These are phyloP conservation scores for Hipposideros larvatus DNA, from an alignment of 2,797 vertebrate species.

Conservation along the genomic window DNA sequence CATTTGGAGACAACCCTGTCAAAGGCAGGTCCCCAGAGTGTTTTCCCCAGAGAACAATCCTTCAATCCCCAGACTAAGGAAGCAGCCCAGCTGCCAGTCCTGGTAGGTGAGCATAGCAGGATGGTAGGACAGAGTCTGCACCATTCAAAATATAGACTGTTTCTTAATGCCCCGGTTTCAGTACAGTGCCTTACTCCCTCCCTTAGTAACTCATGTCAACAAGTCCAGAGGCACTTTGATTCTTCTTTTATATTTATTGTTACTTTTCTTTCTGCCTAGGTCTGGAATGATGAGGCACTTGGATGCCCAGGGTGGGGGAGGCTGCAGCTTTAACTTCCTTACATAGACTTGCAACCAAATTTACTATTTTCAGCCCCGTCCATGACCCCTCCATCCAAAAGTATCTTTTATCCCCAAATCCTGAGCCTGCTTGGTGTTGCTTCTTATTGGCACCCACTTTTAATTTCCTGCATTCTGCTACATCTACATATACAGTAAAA, in stretches of 20 bases:
- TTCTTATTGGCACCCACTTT: neutral
- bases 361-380: neutral
- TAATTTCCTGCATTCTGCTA: neutral
- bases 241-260: neutral
- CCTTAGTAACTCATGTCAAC: neutral
- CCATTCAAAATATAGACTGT: neutral
- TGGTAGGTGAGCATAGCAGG: neutral
- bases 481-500: neutral
- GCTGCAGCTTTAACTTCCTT: neutral
- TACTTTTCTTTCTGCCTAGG: neutral
- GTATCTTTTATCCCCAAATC: neutral
- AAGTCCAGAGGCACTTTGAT: neutral
- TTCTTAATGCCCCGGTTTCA: neutral
- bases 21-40: neutral
- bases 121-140: neutral
- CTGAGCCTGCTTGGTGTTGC: neutral
- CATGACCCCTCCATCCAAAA: neutral
- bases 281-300: neutral
- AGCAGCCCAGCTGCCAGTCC: neutral
- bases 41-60: neutral
- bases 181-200: neutral
- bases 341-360: neutral
- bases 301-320: neutral
- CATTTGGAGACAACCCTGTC: neutral
- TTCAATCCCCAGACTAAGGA: neutral